These are phyloP conservation scores for Anhinga anhinga DNA, from an alignment of 2,113 vertebrate species.

Conservation along the genomic window DNA sequence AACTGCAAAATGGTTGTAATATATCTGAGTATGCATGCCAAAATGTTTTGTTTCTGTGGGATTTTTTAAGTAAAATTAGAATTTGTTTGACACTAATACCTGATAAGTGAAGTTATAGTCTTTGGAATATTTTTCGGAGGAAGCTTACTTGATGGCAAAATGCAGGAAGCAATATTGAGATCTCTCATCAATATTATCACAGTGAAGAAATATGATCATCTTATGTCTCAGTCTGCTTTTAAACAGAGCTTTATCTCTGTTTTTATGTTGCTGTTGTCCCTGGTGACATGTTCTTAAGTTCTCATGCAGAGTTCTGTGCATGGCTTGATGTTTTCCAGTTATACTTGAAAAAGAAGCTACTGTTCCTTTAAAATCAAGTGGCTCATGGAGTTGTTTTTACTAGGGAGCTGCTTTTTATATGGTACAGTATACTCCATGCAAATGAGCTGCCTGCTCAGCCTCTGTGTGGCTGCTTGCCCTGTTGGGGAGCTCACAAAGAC, in stretches of 20 bases:
- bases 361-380: constrained; percentile 71
- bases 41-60: neutral
- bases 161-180: neutral
- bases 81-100: neutral
- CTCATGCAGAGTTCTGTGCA: neutral
- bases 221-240: neutral
- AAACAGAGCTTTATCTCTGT: neutral
- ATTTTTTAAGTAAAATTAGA: neutral
- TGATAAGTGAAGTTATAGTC: neutral
- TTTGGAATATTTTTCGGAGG: neutral
- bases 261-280: neutral
- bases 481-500: constrained; percentile 69
- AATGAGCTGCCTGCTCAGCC: constrained; percentile 67
- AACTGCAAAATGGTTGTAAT: neutral
- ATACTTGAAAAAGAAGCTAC: neutral
- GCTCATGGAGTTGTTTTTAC: constrained; percentile 48
- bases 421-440: constrained; percentile 66
- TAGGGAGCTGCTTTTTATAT: constrained; percentile 24
- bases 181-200: neutral
- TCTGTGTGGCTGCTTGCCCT: constrained; percentile 49
- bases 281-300: neutral
- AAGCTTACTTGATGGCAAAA: neutral
- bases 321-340: neutral
- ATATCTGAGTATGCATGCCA: neutral
- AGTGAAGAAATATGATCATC: neutral